Evolutionary conservation across 2,797 vertebrate species (phyloP).

Genomic region (Enteromius thamalakanensis): DNA sequence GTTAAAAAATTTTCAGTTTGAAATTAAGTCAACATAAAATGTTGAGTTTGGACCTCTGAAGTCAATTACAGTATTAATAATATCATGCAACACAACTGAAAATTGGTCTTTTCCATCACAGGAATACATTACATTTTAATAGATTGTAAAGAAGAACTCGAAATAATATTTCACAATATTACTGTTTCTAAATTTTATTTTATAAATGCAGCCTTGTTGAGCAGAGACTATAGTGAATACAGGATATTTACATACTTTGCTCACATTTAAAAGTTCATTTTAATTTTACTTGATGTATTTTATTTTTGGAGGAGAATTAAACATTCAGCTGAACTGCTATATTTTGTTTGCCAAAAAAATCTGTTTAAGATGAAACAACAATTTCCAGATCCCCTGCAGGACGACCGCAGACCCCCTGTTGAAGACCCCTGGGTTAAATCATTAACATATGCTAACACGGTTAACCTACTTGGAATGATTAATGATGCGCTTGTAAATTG

Average conservation of each 20-base stretch:
- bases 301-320: neutral
- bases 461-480: conserved; percentile 1
- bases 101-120: neutral
- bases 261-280: neutral
- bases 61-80: neutral
- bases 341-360: neutral
- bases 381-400: neutral
- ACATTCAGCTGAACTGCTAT: neutral
- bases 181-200: neutral
- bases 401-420: neutral
- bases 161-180: neutral
- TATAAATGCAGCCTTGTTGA: neutral
- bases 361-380: neutral
- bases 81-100: neutral
- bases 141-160: neutral
- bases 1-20: neutral
- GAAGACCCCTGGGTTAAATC: neutral
- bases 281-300: neutral
- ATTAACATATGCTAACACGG: conserved; percentile 5
- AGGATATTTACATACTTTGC: neutral
- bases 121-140: neutral
- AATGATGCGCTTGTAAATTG: neutral
- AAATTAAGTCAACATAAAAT: neutral
- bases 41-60: neutral
- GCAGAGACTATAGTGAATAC: neutral